These are phyloP conservation scores for Anoplolepis gracilipes DNA, from an alignment of 1,140 invertebrate species.

Conservation along the genomic window DNA sequence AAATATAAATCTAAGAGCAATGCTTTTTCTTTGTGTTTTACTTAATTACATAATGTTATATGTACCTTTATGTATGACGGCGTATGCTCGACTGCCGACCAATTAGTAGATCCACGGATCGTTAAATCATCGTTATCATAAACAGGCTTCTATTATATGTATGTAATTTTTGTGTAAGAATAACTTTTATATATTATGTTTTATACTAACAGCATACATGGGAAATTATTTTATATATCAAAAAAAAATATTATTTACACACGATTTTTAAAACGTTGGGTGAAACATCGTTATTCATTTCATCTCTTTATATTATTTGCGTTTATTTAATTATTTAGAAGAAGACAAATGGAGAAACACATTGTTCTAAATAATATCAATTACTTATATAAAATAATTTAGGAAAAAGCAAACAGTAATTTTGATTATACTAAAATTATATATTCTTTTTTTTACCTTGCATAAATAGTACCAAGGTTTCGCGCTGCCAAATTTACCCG, in stretches of 20 bases:
- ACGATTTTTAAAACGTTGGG: too few relatives aligned
- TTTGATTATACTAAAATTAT: background rate
- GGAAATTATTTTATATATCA: background rate
- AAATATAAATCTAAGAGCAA: background rate
- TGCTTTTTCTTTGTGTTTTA: too few relatives aligned
- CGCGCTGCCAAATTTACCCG: slow-evolving; percentile 66
- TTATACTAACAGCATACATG: background rate
- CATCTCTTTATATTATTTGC: too few relatives aligned
- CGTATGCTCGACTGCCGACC: slow-evolving; percentile 67
- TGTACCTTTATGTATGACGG: slow-evolving; percentile 66
- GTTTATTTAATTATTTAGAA: too few relatives aligned
- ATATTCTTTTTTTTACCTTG: slow-evolving; percentile 46
- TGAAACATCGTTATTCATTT: too few relatives aligned
- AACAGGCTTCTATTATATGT: background rate
- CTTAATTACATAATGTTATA: background rate
- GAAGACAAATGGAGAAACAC: too few relatives aligned
- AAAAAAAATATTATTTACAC: background rate
- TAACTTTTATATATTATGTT: background rate
- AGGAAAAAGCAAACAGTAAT: background rate
- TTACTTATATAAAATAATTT: background rate
- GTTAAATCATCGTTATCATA: slow-evolving; percentile 11
- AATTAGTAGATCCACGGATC: slow-evolving; percentile 68
- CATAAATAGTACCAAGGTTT: slow-evolving; percentile 69
- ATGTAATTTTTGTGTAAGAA: background rate
- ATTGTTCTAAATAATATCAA: background rate